Evolutionary conservation across 1,140 invertebrate genomes (phyloP), one percentile per base, ranked within the genome.

Genomic region (Himalopsyche phryganea): DNA sequence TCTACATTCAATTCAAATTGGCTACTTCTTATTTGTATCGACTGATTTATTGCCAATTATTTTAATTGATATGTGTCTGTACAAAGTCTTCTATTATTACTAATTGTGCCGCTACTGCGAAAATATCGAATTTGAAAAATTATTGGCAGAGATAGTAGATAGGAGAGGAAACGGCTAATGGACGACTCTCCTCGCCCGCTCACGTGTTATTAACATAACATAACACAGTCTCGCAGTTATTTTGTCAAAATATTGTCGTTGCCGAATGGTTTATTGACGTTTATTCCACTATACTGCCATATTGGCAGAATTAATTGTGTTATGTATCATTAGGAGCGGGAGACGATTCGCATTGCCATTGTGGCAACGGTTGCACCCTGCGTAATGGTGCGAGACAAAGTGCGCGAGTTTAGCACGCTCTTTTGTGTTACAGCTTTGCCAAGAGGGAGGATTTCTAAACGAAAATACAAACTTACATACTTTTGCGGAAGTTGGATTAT

Each of bases 171-270:
- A 20, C 38, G 36, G 28, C 55, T 58, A 63, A 63, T 58, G 61
- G 55, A 44, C 35, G 53, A 56, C 28, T 52, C 32, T 56, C 41
- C 49, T 45, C 20, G 53, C 53, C 19, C 41, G 41, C 15, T 57
- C 60, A 58, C 55, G 60, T 63, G 51, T 28, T 55, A 63, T 63
- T 63, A 63, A 48, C 61, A 58, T 63, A 63, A 63, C 50, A 28
- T 28, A 28, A 28, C 23, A 28, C 23, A 50, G 55, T 13, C 19
- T 46, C 20, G 6, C 53, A 49, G 61, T 59, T 62, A 62, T 58
- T 62, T 58, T 63, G 61, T 63, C 61, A 58, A 63, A 63, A 63
- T 63, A 63, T 63, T 63, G 48, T 54, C 49, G 14, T 60, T 28
- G 45, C 58, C 14, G 38, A 40, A 54, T 54, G 58, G 41, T 60